Percentiles rank a stretch among this genome's conserved stretches.
Conservation (phyloP, 2,113 vertebrate genomes). For the Hassar affinis region DNA sequence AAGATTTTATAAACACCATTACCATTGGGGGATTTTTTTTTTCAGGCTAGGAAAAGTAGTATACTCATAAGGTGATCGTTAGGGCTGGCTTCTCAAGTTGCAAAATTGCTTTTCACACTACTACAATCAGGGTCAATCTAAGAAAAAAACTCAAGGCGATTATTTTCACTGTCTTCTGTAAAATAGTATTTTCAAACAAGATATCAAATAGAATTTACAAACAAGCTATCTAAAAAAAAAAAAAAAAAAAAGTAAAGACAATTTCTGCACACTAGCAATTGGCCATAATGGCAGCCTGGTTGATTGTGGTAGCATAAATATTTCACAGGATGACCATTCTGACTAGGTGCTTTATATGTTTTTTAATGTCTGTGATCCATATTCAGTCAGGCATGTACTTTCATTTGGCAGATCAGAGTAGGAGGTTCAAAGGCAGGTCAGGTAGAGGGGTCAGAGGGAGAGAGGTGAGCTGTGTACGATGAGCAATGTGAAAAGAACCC, state of each 20-base stretch:
- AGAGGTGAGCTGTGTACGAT: background rate
- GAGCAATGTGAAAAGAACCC: background rate
- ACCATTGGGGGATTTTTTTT: background rate
- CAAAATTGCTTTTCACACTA: constrained; percentile 13
- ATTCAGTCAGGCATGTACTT: background rate
- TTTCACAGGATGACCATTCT: background rate
- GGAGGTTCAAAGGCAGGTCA: constrained; percentile 33
- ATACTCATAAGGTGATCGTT: constrained; percentile 5
- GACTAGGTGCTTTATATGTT: constrained; percentile 15
- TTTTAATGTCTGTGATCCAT: constrained; percentile 15
- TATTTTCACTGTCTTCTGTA: constrained; percentile 19
- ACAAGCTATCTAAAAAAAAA: no score
- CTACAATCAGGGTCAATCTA: constrained; percentile 32
- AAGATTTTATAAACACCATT: background rate
- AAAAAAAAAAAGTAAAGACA: background rate
- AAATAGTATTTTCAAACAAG: constrained; percentile 38
- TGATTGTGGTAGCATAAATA: constrained; percentile 22
- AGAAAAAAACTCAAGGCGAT: constrained; percentile 24
- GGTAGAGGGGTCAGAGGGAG: constrained; percentile 24
- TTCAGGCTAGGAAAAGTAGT: background rate
- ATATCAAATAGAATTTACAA: constrained; percentile 12
- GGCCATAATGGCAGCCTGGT: constrained; percentile 7
- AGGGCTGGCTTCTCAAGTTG: constrained; percentile 10
- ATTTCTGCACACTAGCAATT: background rate
- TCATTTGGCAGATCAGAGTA: constrained; percentile 37